Evolutionary conservation across 2,888 invertebrate species (phyloP).

Genomic region (Sarcophaga caerulescens): DNA sequence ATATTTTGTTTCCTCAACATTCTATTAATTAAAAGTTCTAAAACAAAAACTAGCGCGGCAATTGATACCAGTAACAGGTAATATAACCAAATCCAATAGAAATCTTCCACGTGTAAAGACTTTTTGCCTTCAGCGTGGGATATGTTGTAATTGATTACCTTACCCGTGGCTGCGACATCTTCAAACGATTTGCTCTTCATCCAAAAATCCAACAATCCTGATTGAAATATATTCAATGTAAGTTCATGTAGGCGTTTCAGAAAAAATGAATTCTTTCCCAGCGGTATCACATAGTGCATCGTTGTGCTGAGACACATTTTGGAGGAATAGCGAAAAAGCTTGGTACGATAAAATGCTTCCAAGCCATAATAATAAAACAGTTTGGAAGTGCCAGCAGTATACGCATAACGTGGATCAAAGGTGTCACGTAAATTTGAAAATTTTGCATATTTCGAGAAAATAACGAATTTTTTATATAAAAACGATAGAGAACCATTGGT

Average conservation of each 20-base stretch:
- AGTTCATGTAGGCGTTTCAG: conserved; percentile 23
- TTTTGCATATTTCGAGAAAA: background rate
- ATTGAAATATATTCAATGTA: conserved; percentile 39
- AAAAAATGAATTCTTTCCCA: conserved; percentile 54
- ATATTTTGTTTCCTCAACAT: background rate
- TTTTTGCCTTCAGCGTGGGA: background rate
- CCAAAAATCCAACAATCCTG: conserved; percentile 60
- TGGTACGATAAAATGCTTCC: background rate
- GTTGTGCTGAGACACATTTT: conserved; percentile 54
- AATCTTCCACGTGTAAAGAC: conserved; percentile 34
- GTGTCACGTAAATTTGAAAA: conserved; percentile 39
- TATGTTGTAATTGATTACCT: conserved; percentile 15
- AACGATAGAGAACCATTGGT: conserved; percentile 17
- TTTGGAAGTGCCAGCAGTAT: conserved; percentile 29
- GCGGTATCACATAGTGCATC: conserved; percentile 42
- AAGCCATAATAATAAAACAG: conserved; percentile 39
- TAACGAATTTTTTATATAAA: conserved; percentile 24
- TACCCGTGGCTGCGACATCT: conserved; percentile 46
- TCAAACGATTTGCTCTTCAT: conserved; percentile 33
- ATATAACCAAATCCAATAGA: conserved; percentile 57
- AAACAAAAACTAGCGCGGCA: conserved; percentile 20
- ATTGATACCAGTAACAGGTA: conserved; percentile 10
- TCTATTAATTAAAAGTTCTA: conserved; percentile 44
- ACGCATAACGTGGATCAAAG: conserved; percentile 43
- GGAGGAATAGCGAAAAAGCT: conserved; percentile 36